Evolutionary conservation across 2,888 invertebrate genomes (phyloP).

Genomic region (Eupithecia tripunctaria): DNA sequence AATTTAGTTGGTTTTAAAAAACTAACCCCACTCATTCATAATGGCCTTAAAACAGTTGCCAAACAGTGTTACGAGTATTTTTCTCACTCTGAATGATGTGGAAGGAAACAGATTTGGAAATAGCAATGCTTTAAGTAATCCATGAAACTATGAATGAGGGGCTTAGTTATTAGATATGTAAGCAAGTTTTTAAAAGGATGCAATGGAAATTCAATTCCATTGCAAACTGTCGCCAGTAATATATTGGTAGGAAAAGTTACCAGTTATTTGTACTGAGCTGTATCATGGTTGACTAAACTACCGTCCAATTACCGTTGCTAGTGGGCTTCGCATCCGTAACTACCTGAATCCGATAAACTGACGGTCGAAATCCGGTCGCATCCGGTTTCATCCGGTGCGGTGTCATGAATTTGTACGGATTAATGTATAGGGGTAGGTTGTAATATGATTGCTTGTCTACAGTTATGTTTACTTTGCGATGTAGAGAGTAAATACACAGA

Average conservation of each 20-base stretch:
- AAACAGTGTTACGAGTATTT: too few relatives aligned
- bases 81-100: too few relatives aligned
- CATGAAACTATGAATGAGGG: too few relatives aligned
- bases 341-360: conserved; percentile 37
- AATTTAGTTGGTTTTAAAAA: too few relatives aligned
- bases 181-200: too few relatives aligned
- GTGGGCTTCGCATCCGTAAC: conserved; percentile 37
- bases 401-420: conserved; percentile 19
- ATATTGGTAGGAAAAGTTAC: not conserved
- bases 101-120: too few relatives aligned
- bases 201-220: too few relatives aligned
- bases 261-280: conserved; percentile 4
- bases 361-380: conserved; percentile 34
- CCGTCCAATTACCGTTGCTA: conserved; percentile 51
- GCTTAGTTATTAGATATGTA: too few relatives aligned
- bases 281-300: conserved; percentile 46
- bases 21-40: too few relatives aligned
- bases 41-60: too few relatives aligned
- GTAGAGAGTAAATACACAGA: not conserved
- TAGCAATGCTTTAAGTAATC: too few relatives aligned
- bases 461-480: not conserved
- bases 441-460: not conserved
- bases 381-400: conserved; percentile 21
- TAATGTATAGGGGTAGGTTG: conserved; percentile 2
- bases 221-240: too few relatives aligned